A percentile compares a stretch with the other conserved stretches of the same genome.
Evolutionary conservation across 2,888 invertebrate species (phyloP).

Genomic region (Spodoptera littoralis): DNA sequence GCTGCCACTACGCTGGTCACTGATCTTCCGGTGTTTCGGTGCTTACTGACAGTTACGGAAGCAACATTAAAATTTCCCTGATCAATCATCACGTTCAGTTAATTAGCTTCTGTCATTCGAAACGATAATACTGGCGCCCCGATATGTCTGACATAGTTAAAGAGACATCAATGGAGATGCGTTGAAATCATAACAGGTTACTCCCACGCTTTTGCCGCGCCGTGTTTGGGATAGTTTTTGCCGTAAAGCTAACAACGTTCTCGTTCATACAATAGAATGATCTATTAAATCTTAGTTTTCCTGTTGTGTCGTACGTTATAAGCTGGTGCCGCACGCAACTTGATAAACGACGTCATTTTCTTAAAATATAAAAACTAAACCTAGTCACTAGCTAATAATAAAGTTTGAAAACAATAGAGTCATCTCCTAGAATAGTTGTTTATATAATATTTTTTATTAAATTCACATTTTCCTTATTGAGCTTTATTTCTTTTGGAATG

Average conservation of each 20-base stretch:
- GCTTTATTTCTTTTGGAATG: too few relatives aligned
- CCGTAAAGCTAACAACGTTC: slow-evolving; percentile 11
- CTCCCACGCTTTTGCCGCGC: slow-evolving; percentile 50
- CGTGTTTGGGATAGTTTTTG: slow-evolving; percentile 35
- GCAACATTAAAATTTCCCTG: slow-evolving; percentile 15
- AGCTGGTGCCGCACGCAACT: slow-evolving; percentile 1
- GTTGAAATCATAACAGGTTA: slow-evolving; percentile 48
- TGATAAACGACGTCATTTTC: background rate
- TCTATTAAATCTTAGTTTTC: slow-evolving; percentile 23
- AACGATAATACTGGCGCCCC: slow-evolving; percentile 23
- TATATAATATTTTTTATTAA: background rate
- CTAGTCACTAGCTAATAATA: slow-evolving; percentile 2
- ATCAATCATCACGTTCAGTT: background rate
- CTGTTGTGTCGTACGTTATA: slow-evolving; percentile 19
- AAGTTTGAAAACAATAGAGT: background rate
- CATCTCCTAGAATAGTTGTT: background rate
- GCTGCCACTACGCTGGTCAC: slow-evolving; percentile 70
- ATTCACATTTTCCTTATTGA: too few relatives aligned
- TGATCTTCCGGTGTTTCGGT: slow-evolving; percentile 81
- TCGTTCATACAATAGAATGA: slow-evolving; percentile 28
- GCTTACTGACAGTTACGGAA: slow-evolving; percentile 36
- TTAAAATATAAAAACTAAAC: background rate
- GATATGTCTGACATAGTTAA: slow-evolving; percentile 37
- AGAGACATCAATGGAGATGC: slow-evolving; percentile 42
- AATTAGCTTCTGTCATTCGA: background rate